Evolutionary conservation across 2,797 vertebrate genomes (phyloP).

Genomic region (Vultur gryphus): DNA sequence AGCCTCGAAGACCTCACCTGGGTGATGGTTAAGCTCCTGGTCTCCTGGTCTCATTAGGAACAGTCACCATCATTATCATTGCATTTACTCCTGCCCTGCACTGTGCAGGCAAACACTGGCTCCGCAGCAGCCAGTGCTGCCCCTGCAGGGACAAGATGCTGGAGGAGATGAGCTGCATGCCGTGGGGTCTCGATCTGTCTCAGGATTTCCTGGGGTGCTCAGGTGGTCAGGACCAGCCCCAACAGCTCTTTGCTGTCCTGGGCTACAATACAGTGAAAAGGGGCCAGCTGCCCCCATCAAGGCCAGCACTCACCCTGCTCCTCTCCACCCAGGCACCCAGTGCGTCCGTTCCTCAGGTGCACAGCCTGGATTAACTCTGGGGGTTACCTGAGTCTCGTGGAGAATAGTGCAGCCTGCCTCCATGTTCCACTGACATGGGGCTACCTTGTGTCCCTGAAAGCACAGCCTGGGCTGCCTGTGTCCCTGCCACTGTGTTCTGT

Average conservation of each 20-base stretch:
- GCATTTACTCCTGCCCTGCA: not conserved
- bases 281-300: not conserved
- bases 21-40: not conserved
- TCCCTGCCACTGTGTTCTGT: not conserved
- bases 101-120: not conserved
- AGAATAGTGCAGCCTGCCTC: not conserved
- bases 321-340: not conserved
- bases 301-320: not conserved
- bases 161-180: not conserved
- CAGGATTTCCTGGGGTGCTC: not conserved
- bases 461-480: rapidly evolving
- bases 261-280: rapidly evolving
- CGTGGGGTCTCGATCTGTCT: rapidly evolving
- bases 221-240: not conserved
- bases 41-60: not conserved
- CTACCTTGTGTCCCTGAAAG: not conserved
- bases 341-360: not conserved
- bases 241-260: not conserved
- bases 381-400: rapidly evolving
- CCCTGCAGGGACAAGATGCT: rapidly evolving
- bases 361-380: not conserved
- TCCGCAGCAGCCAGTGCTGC: not conserved
- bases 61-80: not conserved
- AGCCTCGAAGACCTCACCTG: not conserved
- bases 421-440: rapidly evolving